These are phyloP conservation scores for Harpegnathos saltator DNA, from an alignment of 1,140 invertebrate genomes.

Conservation along the genomic window DNA sequence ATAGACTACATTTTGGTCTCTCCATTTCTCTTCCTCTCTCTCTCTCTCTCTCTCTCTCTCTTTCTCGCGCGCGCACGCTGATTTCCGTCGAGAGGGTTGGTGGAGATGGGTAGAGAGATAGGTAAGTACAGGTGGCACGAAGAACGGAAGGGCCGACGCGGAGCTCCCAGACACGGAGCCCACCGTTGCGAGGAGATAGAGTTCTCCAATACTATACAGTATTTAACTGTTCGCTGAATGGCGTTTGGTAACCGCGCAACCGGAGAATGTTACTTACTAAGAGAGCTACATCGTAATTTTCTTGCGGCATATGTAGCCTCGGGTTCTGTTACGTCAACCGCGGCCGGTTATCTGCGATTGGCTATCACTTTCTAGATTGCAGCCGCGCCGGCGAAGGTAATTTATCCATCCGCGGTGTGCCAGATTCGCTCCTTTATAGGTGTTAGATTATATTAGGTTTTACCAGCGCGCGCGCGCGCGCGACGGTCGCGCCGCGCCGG, in stretches of 20 bases:
- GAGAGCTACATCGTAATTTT: constrained; percentile 24
- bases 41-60: too few relatives aligned
- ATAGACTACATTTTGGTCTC: constrained; percentile 25
- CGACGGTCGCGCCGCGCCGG: neutral
- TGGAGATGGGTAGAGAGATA: neutral
- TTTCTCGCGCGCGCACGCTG: constrained; percentile 11
- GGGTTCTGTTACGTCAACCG: constrained; percentile 20
- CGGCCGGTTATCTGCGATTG: constrained; percentile 23
- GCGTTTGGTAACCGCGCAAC: neutral
- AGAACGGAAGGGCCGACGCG: constrained; percentile 31
- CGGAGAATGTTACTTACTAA: constrained; percentile 23
- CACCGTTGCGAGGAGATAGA: constrained; percentile 31
- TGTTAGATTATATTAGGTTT: neutral
- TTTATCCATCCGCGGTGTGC: constrained; percentile 1
- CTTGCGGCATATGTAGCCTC: constrained; percentile 23
- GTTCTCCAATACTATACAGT: constrained; percentile 11
- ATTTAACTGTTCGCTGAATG: constrained; percentile 21
- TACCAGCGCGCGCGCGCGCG: neutral
- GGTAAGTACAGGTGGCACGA: constrained; percentile 23
- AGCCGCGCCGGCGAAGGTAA: neutral
- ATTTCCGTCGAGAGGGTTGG: constrained; percentile 32
- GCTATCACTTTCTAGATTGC: constrained; percentile 38
- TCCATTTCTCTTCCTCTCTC: neutral
- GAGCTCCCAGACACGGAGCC: constrained; percentile 16
- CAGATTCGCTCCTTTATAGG: neutral